phyloP scores from a whole-genome alignment of 2,888 invertebrate species.

The Apodemia zela region DNA sequence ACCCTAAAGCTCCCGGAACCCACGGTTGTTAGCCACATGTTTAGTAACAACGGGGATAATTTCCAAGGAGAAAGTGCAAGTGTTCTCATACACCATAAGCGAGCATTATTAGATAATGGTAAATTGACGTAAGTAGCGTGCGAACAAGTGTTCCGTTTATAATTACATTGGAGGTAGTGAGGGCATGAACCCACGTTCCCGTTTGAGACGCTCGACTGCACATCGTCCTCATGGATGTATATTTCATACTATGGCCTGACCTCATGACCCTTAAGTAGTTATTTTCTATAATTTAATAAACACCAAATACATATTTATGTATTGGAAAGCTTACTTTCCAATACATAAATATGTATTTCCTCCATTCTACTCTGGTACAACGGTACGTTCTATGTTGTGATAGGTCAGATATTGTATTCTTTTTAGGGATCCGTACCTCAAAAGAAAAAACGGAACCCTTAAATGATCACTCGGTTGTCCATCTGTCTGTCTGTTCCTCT shows the following conservation, averaged over 20 bases:
- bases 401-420: too few relatives aligned
- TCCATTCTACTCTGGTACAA: too few relatives aligned
- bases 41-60: conserved; percentile 68
- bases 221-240: conserved; percentile 3
- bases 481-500: too few relatives aligned
- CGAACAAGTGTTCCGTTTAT: conserved; percentile 37
- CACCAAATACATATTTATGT: too few relatives aligned
- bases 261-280: background rate
- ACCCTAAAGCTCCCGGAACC: background rate
- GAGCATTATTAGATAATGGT: conserved; percentile 42
- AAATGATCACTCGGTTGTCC: too few relatives aligned
- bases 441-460: too few relatives aligned
- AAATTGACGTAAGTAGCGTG: conserved; percentile 38
- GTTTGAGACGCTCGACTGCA: conserved; percentile 39
- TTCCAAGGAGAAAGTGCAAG: conserved; percentile 68
- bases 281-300: too few relatives aligned
- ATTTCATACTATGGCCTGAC: background rate
- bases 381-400: too few relatives aligned
- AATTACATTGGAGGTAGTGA: conserved; percentile 37
- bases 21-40: conserved; percentile 48
- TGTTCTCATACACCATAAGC: conserved; percentile 59
- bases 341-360: too few relatives aligned
- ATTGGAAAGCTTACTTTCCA: too few relatives aligned
- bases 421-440: too few relatives aligned
- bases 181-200: conserved; percentile 35